A percentile compares a stretch with the other conserved stretches of the same genome.
Conservation (phyloP, 2,113 vertebrate species). For the Corynorhinus townsendii region DNA sequence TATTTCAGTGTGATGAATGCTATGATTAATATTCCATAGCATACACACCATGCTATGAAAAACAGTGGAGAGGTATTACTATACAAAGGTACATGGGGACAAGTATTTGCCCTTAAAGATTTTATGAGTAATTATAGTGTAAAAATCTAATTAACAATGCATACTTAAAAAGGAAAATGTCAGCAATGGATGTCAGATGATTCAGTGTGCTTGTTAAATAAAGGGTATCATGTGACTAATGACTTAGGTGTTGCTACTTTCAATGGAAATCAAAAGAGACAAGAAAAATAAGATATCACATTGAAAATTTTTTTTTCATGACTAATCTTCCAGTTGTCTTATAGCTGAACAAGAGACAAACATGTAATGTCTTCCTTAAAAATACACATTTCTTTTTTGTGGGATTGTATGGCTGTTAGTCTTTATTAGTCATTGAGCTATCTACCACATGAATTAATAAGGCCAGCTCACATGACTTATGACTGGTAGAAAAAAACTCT, state of each 20-base stretch:
- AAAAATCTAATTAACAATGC: constrained; percentile 49
- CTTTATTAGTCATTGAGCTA: not conserved
- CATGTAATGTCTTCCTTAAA: not conserved
- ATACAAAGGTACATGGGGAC: not conserved
- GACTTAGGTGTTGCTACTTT: not conserved
- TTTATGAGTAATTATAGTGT: constrained; percentile 31
- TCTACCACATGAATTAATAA: not conserved
- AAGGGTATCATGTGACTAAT: not conserved
- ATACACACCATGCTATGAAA: not conserved
- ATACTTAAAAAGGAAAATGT: constrained; percentile 48
- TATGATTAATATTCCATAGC: not conserved
- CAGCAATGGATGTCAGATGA: not conserved
- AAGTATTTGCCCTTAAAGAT: constrained; percentile 31
- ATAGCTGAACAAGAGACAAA: not conserved
- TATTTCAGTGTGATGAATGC: not conserved
- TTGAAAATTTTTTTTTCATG: not conserved
- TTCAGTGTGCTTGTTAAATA: constrained; percentile 42
- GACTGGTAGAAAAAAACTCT: not conserved
- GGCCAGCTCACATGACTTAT: not conserved
- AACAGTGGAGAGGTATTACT: not conserved
- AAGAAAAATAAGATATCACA: constrained; percentile 1
- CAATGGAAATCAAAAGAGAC: not conserved
- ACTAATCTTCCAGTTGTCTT: not conserved
- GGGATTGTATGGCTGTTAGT: not conserved
- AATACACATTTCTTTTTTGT: not conserved